Evolutionary conservation across 2,888 invertebrate species (phyloP).

Genomic region (Polydrusus tereticollis): DNA sequence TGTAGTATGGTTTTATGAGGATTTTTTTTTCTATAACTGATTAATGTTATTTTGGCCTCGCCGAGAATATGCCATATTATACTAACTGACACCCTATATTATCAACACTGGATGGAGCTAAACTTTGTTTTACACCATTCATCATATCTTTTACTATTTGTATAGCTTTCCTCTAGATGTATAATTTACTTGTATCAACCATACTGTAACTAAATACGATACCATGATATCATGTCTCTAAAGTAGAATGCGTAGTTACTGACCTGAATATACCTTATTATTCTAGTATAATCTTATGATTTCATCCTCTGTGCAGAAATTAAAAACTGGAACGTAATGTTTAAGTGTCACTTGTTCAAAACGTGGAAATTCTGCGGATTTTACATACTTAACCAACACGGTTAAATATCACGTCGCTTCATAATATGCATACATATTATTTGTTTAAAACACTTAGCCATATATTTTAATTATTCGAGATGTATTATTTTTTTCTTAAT

Average conservation of each 20-base stretch:
- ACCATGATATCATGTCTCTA: background rate
- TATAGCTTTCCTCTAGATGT: background rate
- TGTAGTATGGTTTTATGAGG: no score
- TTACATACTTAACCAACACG: background rate
- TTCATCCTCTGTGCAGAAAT: conserved; percentile 1
- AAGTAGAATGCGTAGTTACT: conserved; percentile 26
- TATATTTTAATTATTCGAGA: background rate
- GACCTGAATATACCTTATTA: conserved; percentile 29
- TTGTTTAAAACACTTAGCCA: no score
- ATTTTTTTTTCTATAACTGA: no score
- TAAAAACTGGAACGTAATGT: conserved; percentile 11
- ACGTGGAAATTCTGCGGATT: background rate
- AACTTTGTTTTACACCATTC: no score
- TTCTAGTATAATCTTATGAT: conserved; percentile 6
- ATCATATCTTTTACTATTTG: background rate
- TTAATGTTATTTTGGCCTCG: no score
- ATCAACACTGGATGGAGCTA: background rate
- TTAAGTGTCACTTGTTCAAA: conserved; percentile 4
- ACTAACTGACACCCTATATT: no score
- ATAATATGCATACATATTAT: background rate
- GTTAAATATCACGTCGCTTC: background rate
- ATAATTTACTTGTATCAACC: background rate
- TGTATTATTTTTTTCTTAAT: no score
- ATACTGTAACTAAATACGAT: conserved; percentile 8
- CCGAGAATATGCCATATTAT: no score